Percentiles rank a stretch among this genome's conserved stretches.
Conservation (phyloP, 2,797 vertebrate genomes). For the Megaceryle alcyon region DNA sequence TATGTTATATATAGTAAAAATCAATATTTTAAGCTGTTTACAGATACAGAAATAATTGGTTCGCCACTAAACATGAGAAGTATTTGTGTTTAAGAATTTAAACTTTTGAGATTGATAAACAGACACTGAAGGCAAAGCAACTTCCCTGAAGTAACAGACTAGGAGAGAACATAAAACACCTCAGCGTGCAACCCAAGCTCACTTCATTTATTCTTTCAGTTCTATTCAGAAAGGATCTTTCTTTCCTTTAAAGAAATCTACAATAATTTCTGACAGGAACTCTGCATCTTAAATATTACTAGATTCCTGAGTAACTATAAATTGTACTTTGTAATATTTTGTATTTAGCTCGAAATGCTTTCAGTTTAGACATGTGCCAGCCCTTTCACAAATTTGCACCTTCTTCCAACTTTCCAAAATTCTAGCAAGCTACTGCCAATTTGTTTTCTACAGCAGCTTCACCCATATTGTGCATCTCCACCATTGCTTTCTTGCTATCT, state of each 20-base stretch:
- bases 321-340: not conserved
- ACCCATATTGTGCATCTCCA: not conserved
- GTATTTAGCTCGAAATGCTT: not conserved
- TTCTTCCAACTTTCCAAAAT: not conserved
- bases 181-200: not conserved
- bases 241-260: not conserved
- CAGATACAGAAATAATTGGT: not conserved
- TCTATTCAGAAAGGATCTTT: not conserved
- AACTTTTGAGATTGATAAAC: not conserved
- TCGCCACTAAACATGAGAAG: not conserved
- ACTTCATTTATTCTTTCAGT: not conserved
- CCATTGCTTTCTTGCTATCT: not conserved
- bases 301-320: not conserved
- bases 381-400: not conserved
- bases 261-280: not conserved
- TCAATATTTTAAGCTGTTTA: not conserved
- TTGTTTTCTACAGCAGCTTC: not conserved
- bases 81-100: not conserved
- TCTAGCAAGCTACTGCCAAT: not conserved
- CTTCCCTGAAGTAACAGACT: not conserved
- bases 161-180: not conserved
- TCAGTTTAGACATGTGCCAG: not conserved
- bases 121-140: not conserved
- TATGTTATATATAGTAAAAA: not conserved
- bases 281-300: not conserved